Evolutionary conservation across 2,888 invertebrate genomes (phyloP).

Genomic region (Dendrolimus houi): DNA sequence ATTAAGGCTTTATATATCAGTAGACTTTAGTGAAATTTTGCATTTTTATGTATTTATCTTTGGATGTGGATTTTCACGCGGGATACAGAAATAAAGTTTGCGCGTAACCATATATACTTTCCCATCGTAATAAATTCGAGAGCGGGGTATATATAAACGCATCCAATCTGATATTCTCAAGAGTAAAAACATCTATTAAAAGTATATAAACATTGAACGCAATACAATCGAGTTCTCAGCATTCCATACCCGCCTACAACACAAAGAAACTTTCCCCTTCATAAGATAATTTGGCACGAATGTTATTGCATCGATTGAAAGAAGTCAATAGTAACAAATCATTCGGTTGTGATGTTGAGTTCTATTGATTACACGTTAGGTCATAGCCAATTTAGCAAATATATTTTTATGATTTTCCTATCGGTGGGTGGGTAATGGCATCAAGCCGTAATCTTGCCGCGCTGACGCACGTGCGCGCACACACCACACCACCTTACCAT

Average conservation of each 20-base stretch:
- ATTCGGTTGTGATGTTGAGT: not conserved
- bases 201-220: not conserved
- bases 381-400: constrained; percentile 37
- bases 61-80: no score
- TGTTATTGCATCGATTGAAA: not conserved
- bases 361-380: constrained; percentile 12
- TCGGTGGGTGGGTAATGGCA: constrained; percentile 40
- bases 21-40: no score
- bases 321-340: not conserved
- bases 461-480: constrained; percentile 45
- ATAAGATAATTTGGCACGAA: not conserved
- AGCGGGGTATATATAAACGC: no score
- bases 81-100: no score
- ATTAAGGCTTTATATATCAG: no score
- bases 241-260: not conserved
- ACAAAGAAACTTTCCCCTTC: not conserved
- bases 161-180: not conserved
- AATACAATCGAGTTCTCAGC: not conserved
- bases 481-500: not conserved
- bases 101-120: no score
- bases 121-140: no score
- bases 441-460: constrained; percentile 32
- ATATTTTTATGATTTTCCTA: constrained; percentile 47
- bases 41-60: no score
- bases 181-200: not conserved